Evolutionary conservation across 2,113 vertebrate species (phyloP), one percentile per base, ranked within the genome.

Genomic region (Upupa epops): DNA sequence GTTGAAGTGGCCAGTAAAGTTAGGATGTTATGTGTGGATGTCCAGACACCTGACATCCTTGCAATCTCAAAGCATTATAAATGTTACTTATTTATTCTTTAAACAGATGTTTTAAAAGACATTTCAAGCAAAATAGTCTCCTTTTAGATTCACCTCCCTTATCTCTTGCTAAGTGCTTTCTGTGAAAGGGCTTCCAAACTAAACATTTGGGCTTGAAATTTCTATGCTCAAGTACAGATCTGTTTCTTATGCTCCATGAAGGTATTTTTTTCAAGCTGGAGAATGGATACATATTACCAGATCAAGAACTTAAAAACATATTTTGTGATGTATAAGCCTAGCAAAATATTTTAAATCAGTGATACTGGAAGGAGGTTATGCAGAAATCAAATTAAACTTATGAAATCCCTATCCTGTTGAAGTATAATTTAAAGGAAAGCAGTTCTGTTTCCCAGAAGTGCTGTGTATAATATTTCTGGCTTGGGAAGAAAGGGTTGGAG

Each of bases 361-460:
- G 96, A 97, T 95, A 96, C 95, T 97, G 97, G 97, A 97, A 94
- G 93, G 89, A 92, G 95, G 95, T 97, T 97, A 93, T 97, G 91
- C 94, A 97, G 96, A 97, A 97, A 97, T 97, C 97, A 94, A 98
- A 97, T 98, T 97, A 98, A 97, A 97, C 92, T 96, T 97, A 96
- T 89, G 97, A 97, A 98, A 96, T 95, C 94, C 79, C 95, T 96
- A 92, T 96, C 97, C 96, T 96, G 96, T 97, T 97, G 97, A 98
- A 98, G 97, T 96, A 93, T 96, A 98, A 97, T 97, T 97, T 97
- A 97, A 97, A 97, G 97, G 97, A 98, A 97, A 96, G 97, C 96
- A 96, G 93, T 97, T 97, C 97, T 98, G 97, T 97, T 98, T 98
- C 97, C 97, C 97, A 97, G 96, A 97, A 98, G 97, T 96, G 96